Base-by-base conservation (phyloP, 1,140 invertebrate genomes). In the Maniola jurtina region DNA sequence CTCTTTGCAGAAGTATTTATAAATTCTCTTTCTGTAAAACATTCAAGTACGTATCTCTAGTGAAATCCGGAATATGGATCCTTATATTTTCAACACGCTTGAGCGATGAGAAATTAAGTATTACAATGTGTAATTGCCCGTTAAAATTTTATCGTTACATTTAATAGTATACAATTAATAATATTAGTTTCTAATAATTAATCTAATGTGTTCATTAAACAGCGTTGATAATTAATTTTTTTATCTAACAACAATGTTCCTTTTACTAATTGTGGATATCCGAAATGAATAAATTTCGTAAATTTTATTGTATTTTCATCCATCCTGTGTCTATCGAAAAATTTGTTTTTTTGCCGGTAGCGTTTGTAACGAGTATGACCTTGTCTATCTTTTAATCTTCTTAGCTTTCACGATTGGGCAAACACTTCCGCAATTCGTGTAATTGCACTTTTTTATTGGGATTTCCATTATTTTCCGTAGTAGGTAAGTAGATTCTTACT, bases 211-310 rank as follows among this genome's bases (percentile, higher is more conserved):
- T 45, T 45, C 13, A 45, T 11, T 45, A 13, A 45, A 38, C 10
- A 13, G 42, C 13, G 42, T 45, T 45, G 13, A 45, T 52, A 8
- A 52, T 7, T 52, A 8, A 52, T 7, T 16, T 52, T 52, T 7
- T 52, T 25, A 52, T 52, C 48, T 52, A 52, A 52, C 15, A 52
- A 52, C 48, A 52, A 52, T 52, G 14, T 59, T 54, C 64, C 56
- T 65, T 45, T 33, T 7, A 9, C 57, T 65, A 65, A 65, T 60
- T 7, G 35, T 59, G 7, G 5, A 60, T 60, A 59, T 65, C 64
- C 47, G 58, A n/a, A 52, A 33, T 6, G 47, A 65, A 59, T 65
- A 40, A 57, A 42, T 65, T 57, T 58, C 7, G 16, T 52, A 9
- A 52, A 8, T 52, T 6, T 16, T 52, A 45, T 52, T 16, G 5